Conservation (phyloP, 2,113 vertebrate species). For the Eira barbara region DNA sequence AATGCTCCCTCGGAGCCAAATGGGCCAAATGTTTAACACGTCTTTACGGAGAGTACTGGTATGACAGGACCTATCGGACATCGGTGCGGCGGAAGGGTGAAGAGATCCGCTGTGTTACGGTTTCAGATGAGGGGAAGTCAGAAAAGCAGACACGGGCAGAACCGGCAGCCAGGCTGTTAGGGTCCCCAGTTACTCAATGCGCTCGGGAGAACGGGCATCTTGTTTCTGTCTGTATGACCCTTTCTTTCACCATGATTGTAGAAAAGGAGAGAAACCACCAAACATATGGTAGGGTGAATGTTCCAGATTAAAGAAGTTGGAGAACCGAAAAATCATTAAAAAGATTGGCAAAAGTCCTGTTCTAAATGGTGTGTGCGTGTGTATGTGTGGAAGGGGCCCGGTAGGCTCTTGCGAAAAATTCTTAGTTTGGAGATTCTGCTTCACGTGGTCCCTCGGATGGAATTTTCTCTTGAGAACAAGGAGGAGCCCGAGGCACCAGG, state of each 20-base stretch:
- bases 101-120: background rate
- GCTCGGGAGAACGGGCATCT: background rate
- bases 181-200: background rate
- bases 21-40: background rate
- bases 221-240: background rate
- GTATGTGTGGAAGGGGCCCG: background rate
- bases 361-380: background rate
- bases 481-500: slow-evolving; percentile 66
- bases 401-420: background rate
- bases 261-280: background rate
- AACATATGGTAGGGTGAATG: background rate
- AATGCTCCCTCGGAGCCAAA: background rate
- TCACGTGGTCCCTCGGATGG: slow-evolving; percentile 18
- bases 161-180: background rate
- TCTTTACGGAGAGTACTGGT: background rate
- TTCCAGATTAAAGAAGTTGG: background rate
- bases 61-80: background rate
- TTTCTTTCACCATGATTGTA: background rate
- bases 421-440: background rate
- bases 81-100: background rate
- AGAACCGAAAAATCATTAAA: background rate
- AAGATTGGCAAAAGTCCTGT: slow-evolving; percentile 56
- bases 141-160: background rate
- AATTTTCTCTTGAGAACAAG: slow-evolving; percentile 61
- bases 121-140: background rate